A percentile compares a stretch with the other conserved stretches of the same genome.
Conservation (phyloP, 2,888 invertebrate species). For the Schizaphis graminum region DNA sequence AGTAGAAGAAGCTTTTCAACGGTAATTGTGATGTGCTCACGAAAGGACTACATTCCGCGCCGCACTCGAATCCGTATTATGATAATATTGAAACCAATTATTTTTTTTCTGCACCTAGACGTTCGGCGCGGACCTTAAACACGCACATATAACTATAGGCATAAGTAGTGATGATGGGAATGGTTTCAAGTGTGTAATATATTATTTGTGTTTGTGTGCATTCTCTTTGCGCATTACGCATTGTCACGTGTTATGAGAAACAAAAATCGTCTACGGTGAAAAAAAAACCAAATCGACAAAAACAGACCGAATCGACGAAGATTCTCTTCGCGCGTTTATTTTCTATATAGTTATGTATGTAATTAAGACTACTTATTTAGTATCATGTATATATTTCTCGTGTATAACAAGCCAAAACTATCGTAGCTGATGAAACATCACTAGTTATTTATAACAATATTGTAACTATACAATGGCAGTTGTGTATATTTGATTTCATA, state of each 20-base stretch:
- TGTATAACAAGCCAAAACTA: background rate
- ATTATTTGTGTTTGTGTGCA: background rate
- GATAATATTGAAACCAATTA: constrained; percentile 11
- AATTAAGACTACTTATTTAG: background rate
- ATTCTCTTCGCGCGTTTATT: background rate
- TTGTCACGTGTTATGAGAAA: constrained; percentile 25
- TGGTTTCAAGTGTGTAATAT: background rate
- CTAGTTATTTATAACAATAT: background rate
- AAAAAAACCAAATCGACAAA: background rate
- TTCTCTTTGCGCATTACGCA: background rate
- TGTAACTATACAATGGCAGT: background rate
- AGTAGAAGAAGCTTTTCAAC: background rate
- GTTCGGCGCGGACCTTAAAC: background rate
- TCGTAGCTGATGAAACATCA: background rate
- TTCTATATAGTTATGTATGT: too few relatives aligned
- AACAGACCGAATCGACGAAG: background rate
- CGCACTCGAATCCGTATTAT: background rate
- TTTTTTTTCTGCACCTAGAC: background rate
- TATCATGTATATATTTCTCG: background rate
- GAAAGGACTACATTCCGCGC: background rate
- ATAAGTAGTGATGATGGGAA: background rate
- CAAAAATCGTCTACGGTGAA: background rate
- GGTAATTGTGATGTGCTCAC: background rate
- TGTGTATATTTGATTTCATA: background rate
- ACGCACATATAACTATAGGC: background rate